These are phyloP conservation scores for Hypena proboscidalis DNA, from an alignment of 2,888 invertebrate species.

Conservation along the genomic window DNA sequence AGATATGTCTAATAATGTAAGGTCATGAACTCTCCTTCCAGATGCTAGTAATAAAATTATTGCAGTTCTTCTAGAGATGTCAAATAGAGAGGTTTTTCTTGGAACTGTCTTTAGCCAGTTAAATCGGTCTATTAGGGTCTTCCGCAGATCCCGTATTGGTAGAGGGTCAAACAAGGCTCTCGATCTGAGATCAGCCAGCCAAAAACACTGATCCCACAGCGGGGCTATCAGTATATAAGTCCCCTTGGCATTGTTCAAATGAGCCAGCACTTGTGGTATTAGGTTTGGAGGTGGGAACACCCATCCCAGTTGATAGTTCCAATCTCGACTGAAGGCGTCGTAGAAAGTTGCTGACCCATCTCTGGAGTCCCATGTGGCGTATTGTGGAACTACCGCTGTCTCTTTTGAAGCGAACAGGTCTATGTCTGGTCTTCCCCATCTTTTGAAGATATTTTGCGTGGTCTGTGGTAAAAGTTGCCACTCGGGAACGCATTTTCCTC, in stretches of 20 bases:
- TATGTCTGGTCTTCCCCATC: conserved; percentile 5
- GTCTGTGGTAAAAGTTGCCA: conserved; percentile 28
- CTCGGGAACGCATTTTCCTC: conserved; percentile 17
- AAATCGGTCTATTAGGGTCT: conserved; percentile 10
- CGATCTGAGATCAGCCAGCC: conserved; percentile 8
- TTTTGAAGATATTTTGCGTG: conserved; percentile 4
- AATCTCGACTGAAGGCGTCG: conserved; percentile 9
- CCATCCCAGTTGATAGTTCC: conserved; percentile 4
- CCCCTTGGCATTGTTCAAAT: conserved; percentile 10
- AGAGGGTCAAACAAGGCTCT: too few relatives aligned
- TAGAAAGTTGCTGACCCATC: conserved; percentile 4
- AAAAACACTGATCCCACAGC: conserved; percentile 14
- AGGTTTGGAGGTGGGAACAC: conserved; percentile 8
- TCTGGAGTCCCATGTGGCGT: conserved; percentile 1
- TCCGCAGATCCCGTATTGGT: too few relatives aligned
- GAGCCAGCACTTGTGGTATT: conserved; percentile 3
- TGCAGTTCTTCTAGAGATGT: conserved; percentile 3
- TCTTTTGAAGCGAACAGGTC: conserved; percentile 5
- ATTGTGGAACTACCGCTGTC: background rate
- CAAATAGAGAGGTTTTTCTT: background rate
- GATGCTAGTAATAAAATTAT: background rate
- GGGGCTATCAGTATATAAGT: conserved; percentile 16
- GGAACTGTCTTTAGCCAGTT: background rate
- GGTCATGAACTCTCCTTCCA: background rate
- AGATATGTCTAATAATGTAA: conserved; percentile 2